A percentile compares a stretch with the other conserved stretches of the same genome.
Evolutionary conservation across 2,113 vertebrate species (phyloP).

Genomic region (Montifringilla adamsi): DNA sequence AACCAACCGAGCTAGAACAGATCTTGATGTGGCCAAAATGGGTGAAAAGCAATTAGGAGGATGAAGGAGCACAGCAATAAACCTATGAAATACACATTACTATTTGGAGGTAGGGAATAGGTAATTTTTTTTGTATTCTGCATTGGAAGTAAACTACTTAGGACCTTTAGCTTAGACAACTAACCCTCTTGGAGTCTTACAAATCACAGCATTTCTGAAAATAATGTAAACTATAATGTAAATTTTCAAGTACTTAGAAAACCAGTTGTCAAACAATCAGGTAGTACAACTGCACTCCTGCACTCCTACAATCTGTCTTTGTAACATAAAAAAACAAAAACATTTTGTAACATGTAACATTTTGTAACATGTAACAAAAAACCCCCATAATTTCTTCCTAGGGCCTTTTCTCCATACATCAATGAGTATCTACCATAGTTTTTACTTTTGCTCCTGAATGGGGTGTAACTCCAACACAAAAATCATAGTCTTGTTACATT

Average conservation of each 20-base stretch:
- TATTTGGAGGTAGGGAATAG: neutral
- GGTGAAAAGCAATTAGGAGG: neutral
- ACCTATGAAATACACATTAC: neutral
- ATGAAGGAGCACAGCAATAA: neutral
- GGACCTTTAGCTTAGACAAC: neutral
- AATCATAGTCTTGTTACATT: neutral
- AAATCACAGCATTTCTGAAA: neutral
- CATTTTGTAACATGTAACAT: too few species aligned
- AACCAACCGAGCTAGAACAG: neutral
- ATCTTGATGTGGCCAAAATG: neutral
- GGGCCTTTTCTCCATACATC: neutral
- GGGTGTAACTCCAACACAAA: neutral
- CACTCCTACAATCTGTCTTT: neutral
- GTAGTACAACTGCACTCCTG: neutral
- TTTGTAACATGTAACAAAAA: neutral
- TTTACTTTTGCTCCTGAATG: neutral
- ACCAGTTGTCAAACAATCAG: neutral
- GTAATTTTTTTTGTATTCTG: neutral
- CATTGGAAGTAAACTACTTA: neutral
- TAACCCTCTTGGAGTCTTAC: neutral
- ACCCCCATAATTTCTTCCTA: neutral
- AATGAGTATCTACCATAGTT: neutral
- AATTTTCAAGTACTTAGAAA: neutral
- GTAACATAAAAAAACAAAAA: neutral
- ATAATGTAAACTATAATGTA: neutral